Evolutionary conservation across 2,888 invertebrate genomes (phyloP), one percentile per base, ranked within the genome.

Genomic region (Taenaris catops): DNA sequence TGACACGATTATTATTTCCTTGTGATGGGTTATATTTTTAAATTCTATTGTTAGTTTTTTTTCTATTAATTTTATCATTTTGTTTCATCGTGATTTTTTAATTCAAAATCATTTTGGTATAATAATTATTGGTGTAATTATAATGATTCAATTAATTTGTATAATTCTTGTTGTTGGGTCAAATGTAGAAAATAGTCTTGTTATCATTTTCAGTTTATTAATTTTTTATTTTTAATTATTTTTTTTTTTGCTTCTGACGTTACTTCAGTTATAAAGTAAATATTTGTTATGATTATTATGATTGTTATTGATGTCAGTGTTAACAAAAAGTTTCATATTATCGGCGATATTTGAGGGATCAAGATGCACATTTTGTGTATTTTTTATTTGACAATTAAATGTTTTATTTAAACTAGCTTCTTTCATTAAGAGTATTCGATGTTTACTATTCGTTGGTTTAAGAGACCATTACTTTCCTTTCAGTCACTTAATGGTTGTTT

Each of bases 391-490:
- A 92, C 90, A 91, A 87, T 79, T 87, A 90, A 69, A 78, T 68
- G 78, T 78, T 78, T 74, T 60, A 19, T 51, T 69, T 76, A 87
- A 81, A 80, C 71, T 76, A 89, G 89, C 83, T 90, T 90, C 89
- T 86, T 19, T 86, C 88, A 90, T 88, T 89, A 90, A 87, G 89
- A 90, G 88, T 90, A 90, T 59, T 46, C 75, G 87, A 78, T 88
- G 89, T 71, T 81, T 90, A 90, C 88, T 89, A 90, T 91, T 51
- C 66, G 62, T 57, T 89, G 89, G 87, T 90, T 91, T 91, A 91
- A 91, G 89, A 91, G 90, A 90, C 88, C 89, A 90, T 38, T 87
- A 89, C 91, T 91, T 91, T n/a, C 76, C 87, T 88, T 89, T 91
- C 90, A 90, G 90, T 84, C 91, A 68, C 91, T 90, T 79, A 91